These are phyloP conservation scores for Mystacides longicornis DNA, from an alignment of 2,888 invertebrate species.

Conservation along the genomic window DNA sequence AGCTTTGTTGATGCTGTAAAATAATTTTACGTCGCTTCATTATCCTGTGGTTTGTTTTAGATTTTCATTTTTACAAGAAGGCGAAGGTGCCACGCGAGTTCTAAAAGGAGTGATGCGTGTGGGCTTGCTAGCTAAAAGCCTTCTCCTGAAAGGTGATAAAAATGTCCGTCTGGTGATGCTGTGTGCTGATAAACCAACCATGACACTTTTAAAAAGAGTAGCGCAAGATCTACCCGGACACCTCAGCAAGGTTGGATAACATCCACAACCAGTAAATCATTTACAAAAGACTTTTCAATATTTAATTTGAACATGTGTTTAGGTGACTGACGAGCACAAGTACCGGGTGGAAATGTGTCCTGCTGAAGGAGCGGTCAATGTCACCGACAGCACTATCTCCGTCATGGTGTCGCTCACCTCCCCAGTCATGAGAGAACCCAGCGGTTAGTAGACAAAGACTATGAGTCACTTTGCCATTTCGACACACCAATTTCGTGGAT, in stretches of 20 bases:
- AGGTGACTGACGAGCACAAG: constrained; percentile 63
- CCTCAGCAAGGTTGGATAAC: constrained; percentile 47
- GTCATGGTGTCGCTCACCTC: constrained; percentile 90
- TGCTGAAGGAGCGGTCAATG: constrained; percentile 78
- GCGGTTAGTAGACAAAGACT: constrained; percentile 38
- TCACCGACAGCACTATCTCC: constrained; percentile 68
- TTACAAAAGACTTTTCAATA: neutral
- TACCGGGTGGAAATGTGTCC: constrained; percentile 80
- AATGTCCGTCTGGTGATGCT: constrained; percentile 89
- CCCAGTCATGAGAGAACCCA: constrained; percentile 81
- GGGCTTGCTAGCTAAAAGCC: constrained; percentile 76
- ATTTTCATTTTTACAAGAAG: constrained; percentile 63
- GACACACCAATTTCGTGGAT: constrained; percentile 36
- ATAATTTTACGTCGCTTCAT: neutral
- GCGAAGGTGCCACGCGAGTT: constrained; percentile 57
- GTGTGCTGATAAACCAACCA: constrained; percentile 90
- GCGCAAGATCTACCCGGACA: constrained; percentile 77
- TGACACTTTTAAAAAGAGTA: constrained; percentile 78
- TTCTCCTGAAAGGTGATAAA: constrained; percentile 83
- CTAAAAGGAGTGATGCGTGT: constrained; percentile 96
- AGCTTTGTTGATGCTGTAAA: too few species aligned
- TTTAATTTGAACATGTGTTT: neutral
- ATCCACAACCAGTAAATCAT: neutral
- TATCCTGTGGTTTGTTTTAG: constrained; percentile 28
- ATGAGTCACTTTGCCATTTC: constrained; percentile 28